These are phyloP conservation scores for Ochropacha duplaris DNA, from an alignment of 2,888 invertebrate species.

Conservation along the genomic window DNA sequence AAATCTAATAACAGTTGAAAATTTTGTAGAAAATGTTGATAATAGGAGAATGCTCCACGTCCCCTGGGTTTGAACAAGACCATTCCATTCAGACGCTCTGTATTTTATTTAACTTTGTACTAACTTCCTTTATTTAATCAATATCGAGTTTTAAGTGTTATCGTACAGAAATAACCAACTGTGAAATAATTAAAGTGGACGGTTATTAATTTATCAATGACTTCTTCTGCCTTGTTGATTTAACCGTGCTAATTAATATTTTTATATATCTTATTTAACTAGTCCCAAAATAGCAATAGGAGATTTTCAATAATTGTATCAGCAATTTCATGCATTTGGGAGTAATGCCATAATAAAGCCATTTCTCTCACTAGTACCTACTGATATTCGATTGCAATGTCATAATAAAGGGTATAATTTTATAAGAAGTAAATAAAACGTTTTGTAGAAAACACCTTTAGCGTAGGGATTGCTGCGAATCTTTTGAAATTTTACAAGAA, in stretches of 20 bases:
- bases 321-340: too few relatives aligned
- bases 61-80: conserved; percentile 29
- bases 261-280: too few relatives aligned
- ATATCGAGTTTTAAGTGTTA: not conserved
- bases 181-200: not conserved
- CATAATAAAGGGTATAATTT: not conserved
- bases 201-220: too few relatives aligned
- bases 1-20: conserved; percentile 37
- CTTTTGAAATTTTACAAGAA: conserved; percentile 23
- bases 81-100: conserved; percentile 14
- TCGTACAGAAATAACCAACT: not conserved
- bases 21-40: conserved; percentile 34
- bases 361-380: too few relatives aligned
- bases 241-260: too few relatives aligned
- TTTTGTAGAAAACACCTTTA: not conserved
- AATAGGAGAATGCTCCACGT: conserved; percentile 21
- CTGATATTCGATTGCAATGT: too few relatives aligned
- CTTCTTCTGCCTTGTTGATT: too few relatives aligned
- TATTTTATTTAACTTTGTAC: conserved; percentile 3
- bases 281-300: too few relatives aligned
- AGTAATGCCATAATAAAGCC: too few relatives aligned
- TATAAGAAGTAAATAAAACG: not conserved
- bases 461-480: not conserved
- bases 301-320: too few relatives aligned
- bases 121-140: not conserved